phyloP scores from a whole-genome alignment of 2,797 vertebrate genomes.

The Loriculus beryllinus region DNA sequence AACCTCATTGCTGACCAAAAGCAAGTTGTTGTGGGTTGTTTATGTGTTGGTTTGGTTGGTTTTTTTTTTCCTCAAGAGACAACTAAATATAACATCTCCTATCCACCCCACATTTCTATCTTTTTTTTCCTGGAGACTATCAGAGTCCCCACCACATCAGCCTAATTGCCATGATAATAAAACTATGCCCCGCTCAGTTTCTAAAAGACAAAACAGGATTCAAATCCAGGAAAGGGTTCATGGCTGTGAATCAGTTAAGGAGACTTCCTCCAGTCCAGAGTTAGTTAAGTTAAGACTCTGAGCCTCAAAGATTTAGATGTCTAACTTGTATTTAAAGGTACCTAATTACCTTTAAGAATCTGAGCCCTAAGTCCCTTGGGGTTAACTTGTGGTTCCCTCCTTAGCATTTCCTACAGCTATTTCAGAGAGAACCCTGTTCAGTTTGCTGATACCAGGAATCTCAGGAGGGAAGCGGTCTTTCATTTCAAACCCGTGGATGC shows the following conservation, averaged over 20 bases:
- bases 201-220: not conserved
- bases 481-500: not conserved
- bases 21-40: not conserved
- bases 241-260: conserved; percentile 8
- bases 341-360: conserved; percentile 58
- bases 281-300: conserved; percentile 39
- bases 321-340: conserved; percentile 62
- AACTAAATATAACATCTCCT: not conserved
- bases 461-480: not conserved
- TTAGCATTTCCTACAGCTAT: not conserved
- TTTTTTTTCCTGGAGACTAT: not conserved
- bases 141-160: accelerated
- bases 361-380: conserved; percentile 31
- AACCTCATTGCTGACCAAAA: not conserved
- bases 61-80: not conserved
- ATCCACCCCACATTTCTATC: not conserved
- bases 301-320: conserved; percentile 53
- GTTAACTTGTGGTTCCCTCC: conserved; percentile 24
- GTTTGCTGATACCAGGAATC: not conserved
- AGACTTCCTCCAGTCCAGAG: conserved; percentile 20
- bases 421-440: not conserved
- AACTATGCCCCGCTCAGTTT: not conserved
- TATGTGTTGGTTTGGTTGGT: too few species aligned
- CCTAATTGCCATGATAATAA: not conserved
- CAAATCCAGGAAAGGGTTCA: not conserved